Evolutionary conservation across 2,888 invertebrate species (phyloP).

Genomic region (Caenorhabditis becei): DNA sequence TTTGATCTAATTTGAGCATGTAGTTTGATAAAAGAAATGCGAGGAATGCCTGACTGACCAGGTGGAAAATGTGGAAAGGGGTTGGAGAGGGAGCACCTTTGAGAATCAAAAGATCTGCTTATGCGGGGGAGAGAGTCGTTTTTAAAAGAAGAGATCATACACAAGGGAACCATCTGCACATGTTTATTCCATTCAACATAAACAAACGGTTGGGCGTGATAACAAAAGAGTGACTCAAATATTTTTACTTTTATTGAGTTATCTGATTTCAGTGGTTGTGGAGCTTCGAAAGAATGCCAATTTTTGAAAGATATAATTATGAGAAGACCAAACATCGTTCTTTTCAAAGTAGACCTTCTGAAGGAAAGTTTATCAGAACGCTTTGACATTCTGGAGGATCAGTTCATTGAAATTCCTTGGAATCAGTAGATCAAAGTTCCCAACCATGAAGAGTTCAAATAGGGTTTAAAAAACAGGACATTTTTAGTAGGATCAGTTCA

Average conservation of each 20-base stretch:
- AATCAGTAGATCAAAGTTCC: too few species aligned
- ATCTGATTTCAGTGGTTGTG: too few species aligned
- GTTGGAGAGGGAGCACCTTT: neutral
- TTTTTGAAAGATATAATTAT: too few species aligned
- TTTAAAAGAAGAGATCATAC: neutral
- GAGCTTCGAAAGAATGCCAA: too few species aligned
- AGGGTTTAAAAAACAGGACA: too few species aligned
- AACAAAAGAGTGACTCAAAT: too few species aligned
- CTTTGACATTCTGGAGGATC: too few species aligned
- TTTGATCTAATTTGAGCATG: slow-evolving; percentile 6
- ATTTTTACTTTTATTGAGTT: too few species aligned
- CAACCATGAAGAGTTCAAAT: too few species aligned
- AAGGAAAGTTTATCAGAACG: too few species aligned
- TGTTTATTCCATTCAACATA: slow-evolving; percentile 10
- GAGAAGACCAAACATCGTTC: neutral
- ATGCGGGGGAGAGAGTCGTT: neutral
- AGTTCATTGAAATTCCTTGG: too few species aligned
- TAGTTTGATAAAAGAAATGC: slow-evolving; percentile 6
- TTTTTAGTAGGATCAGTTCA: too few species aligned
- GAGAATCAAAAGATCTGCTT: neutral
- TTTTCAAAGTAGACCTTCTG: neutral
- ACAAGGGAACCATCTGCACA: neutral
- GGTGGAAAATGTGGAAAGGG: neutral
- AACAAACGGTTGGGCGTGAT: neutral
- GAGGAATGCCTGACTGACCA: neutral